Evolutionary conservation across 2,888 invertebrate genomes (phyloP), one percentile per base, ranked within the genome.

Genomic region (Apamea sordens): DNA sequence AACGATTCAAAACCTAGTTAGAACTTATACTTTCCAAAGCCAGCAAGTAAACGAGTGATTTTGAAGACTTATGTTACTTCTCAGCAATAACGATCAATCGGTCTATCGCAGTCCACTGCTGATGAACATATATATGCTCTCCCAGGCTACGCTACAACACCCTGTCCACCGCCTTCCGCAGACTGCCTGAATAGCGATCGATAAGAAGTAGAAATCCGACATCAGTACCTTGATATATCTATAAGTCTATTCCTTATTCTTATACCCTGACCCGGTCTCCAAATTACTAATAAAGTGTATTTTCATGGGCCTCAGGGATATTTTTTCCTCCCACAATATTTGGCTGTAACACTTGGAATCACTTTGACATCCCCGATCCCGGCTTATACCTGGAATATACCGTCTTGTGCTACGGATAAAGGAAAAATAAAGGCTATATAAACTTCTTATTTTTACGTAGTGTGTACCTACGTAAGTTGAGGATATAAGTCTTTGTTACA

Each of bases 211-310:
- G 24, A 53, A 72, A 44, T 61, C 24, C 1, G 8, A 2, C 6
- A 76, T 82, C 47, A 69, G n/a, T 64, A n/a, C 24, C 56, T 41
- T 70, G 32, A 44, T 59, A 56, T 56, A 69, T 61, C 80, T 61
- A 15, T 15, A 21, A 15, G 0, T 21, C 15, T n/a, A n/a, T 64
- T 64, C 68, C 41, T 53, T 44, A n/a, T 50, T 53, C 69, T 36
- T 13, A 59, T 53, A 50, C 36, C 36, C n/a, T 61, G 79, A 73
- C 79, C 73, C 50, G n/a, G 82, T 36, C 69, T 50, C 73, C 64
- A 73, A 82, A 82, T 73, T 6, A 76, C 82, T 82, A 85, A 85
- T 76, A 86, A 79, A 79, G 69, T 79, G 64, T 84, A 71, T 76
- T 84, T 80, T 28, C 59, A 24, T 61, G 56, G 15, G 32, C 59